Conservation (phyloP, 2,888 invertebrate genomes). For the Deilephila porcellus region DNA sequence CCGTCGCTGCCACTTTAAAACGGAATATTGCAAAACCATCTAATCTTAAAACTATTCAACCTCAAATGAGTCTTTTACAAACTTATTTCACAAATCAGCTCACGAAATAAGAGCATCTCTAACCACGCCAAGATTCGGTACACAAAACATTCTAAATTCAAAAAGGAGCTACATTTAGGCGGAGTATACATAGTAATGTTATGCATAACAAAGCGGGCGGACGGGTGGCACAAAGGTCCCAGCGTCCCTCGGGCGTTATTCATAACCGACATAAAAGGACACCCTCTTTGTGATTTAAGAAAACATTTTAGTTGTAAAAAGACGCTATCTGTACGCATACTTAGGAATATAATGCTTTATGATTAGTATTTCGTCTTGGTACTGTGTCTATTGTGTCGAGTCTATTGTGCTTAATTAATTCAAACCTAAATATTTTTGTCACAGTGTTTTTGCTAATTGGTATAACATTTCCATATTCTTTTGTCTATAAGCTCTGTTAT, state of each 20-base stretch:
- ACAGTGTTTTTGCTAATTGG: too few species aligned
- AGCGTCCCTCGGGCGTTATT: conserved; percentile 61
- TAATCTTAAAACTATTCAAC: too few species aligned
- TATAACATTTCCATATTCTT: too few species aligned
- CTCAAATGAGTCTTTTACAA: neutral
- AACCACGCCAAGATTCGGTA: conserved; percentile 6
- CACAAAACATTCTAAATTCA: conserved; percentile 19
- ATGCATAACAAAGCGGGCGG: conserved; percentile 36
- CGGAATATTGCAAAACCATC: too few species aligned
- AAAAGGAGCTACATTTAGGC: conserved; percentile 15
- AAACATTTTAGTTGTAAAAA: conserved; percentile 53
- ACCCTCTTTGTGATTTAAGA: conserved; percentile 55
- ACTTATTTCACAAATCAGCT: too few species aligned
- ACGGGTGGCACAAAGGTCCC: conserved; percentile 41
- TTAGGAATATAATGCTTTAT: conserved; percentile 51
- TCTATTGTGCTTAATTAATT: neutral
- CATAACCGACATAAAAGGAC: conserved; percentile 68
- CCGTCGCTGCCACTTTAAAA: too few species aligned
- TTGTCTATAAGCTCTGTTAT: too few species aligned
- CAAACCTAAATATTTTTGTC: neutral
- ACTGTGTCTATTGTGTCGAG: neutral
- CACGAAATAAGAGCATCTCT: neutral
- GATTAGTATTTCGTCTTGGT: conserved; percentile 2
- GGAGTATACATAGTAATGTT: conserved; percentile 30
- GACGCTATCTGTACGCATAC: conserved; percentile 42